Percentiles rank a stretch among this genome's conserved stretches.
phyloP scores from a whole-genome alignment of 2,888 invertebrate species.

The Agrochola macilenta region DNA sequence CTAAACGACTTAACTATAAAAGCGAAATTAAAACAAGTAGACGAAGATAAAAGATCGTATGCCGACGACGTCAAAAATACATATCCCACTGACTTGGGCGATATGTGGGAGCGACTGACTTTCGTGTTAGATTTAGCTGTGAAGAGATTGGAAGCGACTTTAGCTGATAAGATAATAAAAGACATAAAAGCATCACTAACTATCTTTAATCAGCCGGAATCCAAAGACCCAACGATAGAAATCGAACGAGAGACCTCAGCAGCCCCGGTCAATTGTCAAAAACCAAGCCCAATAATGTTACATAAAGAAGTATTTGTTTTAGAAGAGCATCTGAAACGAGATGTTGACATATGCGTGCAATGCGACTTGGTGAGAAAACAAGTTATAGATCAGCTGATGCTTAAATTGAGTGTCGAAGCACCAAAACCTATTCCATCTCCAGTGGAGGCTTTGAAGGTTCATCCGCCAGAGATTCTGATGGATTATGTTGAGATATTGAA shows the following conservation, averaged over 20 bases:
- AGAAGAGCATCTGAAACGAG: slow-evolving; percentile 37
- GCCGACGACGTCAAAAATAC: slow-evolving; percentile 67
- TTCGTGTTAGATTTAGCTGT: slow-evolving; percentile 76
- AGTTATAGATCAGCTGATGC: slow-evolving; percentile 77
- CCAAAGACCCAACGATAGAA: slow-evolving; percentile 38
- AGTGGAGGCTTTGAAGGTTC: slow-evolving; percentile 56
- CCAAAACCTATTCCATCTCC: slow-evolving; percentile 52
- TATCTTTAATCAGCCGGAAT: slow-evolving; percentile 46
- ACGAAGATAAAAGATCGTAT: slow-evolving; percentile 65
- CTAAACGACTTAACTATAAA: slow-evolving; percentile 74
- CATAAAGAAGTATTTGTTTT: slow-evolving; percentile 58
- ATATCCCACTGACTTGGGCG: slow-evolving; percentile 68
- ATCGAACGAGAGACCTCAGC: slow-evolving; percentile 10
- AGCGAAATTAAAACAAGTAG: slow-evolving; percentile 69
- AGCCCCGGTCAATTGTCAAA: slow-evolving; percentile 31
- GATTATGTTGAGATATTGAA: slow-evolving; percentile 75
- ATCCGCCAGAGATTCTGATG: slow-evolving; percentile 65
- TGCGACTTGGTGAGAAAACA: slow-evolving; percentile 79
- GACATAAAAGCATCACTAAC: slow-evolving; percentile 74
- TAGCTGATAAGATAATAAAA: slow-evolving; percentile 77
- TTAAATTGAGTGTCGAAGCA: slow-evolving; percentile 70
- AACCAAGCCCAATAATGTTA: slow-evolving; percentile 24
- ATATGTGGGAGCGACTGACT: slow-evolving; percentile 79
- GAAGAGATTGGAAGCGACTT: slow-evolving; percentile 77
- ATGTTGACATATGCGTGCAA: slow-evolving; percentile 72